Percentiles rank a stretch among this genome's conserved stretches.
Conservation (phyloP, 1,140 invertebrate species). For the Manduca sexta region DNA sequence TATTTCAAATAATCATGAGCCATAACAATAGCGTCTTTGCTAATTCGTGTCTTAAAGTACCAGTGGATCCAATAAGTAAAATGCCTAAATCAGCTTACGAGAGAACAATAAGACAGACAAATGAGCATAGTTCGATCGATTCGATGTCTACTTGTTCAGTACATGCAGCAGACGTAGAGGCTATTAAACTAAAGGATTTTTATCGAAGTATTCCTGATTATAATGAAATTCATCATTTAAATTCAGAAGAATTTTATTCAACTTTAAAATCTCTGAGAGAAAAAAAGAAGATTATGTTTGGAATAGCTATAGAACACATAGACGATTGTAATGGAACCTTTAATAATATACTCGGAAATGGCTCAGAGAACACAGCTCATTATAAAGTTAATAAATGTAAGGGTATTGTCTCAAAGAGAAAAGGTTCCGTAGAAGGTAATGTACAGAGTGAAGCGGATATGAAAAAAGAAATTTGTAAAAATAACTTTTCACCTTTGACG, state of each 20-base stretch:
- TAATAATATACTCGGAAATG: not conserved
- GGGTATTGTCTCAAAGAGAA: constrained; percentile 5
- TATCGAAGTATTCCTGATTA: constrained; percentile 81
- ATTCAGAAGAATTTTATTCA: constrained; percentile 79
- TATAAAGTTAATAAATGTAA: constrained; percentile 3
- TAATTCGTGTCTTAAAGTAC: constrained; percentile 79
- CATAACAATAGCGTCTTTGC: constrained; percentile 72
- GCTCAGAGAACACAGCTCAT: not conserved
- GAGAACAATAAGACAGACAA: constrained; percentile 61
- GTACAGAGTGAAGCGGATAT: not conserved
- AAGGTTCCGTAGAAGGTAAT: constrained; percentile 22
- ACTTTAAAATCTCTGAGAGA: constrained; percentile 77
- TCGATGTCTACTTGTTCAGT: constrained; percentile 39
- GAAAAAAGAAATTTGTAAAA: not conserved
- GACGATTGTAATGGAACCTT: constrained; percentile 49
- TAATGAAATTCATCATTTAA: constrained; percentile 78
- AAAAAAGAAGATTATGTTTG: constrained; percentile 75
- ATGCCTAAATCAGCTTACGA: constrained; percentile 79
- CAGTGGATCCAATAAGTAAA: constrained; percentile 77
- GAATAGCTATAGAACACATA: constrained; percentile 68
- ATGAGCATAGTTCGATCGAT: constrained; percentile 50
- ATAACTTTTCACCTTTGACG: not conserved
- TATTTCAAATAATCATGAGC: constrained; percentile 32
- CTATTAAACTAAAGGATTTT: constrained; percentile 77
- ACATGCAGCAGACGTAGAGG: constrained; percentile 36